Evolutionary conservation across 2,113 vertebrate species (phyloP).

Genomic region (Bufo bufo): DNA sequence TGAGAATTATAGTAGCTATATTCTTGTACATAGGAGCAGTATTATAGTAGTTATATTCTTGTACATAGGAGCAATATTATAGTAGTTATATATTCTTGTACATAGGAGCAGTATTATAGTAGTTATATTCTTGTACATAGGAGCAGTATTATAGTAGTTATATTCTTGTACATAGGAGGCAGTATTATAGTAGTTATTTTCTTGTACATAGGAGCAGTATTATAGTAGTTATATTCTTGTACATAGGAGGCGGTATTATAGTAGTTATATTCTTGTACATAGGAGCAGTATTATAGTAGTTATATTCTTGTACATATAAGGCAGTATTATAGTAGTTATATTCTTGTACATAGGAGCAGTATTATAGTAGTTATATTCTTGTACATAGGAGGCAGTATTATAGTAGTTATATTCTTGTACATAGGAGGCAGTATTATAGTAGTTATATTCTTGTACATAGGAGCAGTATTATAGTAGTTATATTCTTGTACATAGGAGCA

Average conservation of each 20-base stretch:
- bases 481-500: neutral
- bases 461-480: neutral
- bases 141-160: too few species aligned
- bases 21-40: too few species aligned
- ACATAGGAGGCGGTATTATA: neutral
- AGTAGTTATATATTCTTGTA: too few species aligned
- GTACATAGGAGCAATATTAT: too few species aligned
- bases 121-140: too few species aligned
- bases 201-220: neutral
- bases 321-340: neutral
- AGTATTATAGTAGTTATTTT: neutral
- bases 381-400: neutral
- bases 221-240: neutral
- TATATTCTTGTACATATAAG: too few species aligned
- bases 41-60: too few species aligned
- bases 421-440: neutral
- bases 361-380: slow-evolving; percentile 8
- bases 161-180: neutral
- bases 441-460: neutral
- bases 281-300: neutral
- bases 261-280: neutral
- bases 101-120: too few species aligned
- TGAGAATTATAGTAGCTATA: too few species aligned
- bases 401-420: slow-evolving; percentile 4
- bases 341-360: neutral